These are phyloP conservation scores for Troides oblongomaculatus DNA, from an alignment of 2,888 invertebrate genomes.

Conservation along the genomic window DNA sequence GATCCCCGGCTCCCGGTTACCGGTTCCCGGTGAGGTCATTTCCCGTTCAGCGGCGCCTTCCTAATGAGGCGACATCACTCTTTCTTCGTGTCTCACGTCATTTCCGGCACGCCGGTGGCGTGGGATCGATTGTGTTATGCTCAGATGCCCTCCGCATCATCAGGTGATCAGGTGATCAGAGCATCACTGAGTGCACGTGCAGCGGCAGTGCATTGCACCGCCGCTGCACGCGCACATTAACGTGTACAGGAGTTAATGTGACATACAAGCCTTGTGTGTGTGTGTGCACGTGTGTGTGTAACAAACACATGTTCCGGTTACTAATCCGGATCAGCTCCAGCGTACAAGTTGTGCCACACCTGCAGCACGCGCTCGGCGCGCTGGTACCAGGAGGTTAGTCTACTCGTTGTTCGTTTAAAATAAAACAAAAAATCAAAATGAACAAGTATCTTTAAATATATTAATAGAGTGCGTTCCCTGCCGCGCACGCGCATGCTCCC, in stretches of 20 bases:
- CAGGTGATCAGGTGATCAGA: not conserved
- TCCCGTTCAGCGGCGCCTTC: conserved; percentile 8
- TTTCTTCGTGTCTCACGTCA: conserved; percentile 3
- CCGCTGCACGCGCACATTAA: not conserved
- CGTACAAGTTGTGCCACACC: no score
- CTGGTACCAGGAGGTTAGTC: not conserved
- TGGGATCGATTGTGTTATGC: not conserved
- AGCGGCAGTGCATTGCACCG: not conserved
- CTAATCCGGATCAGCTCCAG: no score
- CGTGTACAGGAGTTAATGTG: not conserved
- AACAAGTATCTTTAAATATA: no score
- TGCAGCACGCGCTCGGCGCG: not conserved
- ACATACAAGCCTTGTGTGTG: no score
- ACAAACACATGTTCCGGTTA: no score
- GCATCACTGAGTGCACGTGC: not conserved
- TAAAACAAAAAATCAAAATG: no score
- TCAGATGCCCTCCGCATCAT: no score
- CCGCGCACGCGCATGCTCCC: no score
- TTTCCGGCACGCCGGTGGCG: conserved; percentile 3
- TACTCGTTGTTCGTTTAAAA: no score
- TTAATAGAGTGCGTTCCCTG: no score
- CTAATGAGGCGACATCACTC: conserved; percentile 8
- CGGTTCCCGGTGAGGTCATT: conserved; percentile 10
- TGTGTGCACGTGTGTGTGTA: no score
- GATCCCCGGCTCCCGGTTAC: not conserved